Base-by-base conservation (phyloP, 1,140 invertebrate genomes). In the Papilio machaon region DNA sequence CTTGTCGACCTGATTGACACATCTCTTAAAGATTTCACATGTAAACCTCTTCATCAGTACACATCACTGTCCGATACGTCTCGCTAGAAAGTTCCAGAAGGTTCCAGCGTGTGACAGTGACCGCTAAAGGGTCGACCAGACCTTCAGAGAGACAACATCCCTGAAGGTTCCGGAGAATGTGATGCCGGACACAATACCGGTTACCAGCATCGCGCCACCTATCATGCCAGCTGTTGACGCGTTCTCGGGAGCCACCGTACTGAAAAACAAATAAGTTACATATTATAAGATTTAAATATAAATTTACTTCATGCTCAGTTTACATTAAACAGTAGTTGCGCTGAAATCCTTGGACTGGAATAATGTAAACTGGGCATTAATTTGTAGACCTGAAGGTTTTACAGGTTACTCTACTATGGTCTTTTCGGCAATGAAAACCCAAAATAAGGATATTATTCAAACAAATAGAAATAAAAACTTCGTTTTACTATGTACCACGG, bases 151-250 rank as follows among this genome's bases (percentile, higher is more conserved):
- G 0, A 97, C 95, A 47, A 98, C 85, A 84, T 90, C 92, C 6
- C 97, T 97, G 90, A 97, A 95, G 49, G 97, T 84, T 82, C 97
- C 95, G 0, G 97, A 97, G 88, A 98, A 97, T 30, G 97, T 93
- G 46, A 99, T 96, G 11, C 99, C 99, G 67, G 94, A 92, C 82
- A 98, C 97, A 17, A 99, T 98, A 38, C 99, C 99, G 2, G 98
- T 97, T 1, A 99, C 97, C 1, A 99, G 95, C 86, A 97, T 97
- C 19, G 99, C 98, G 2, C 97, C 98, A 46, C 97, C 98, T 92
- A 99, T 98, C 99, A 99, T 99, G 49, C 99, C 99, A 3, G 99
- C 99, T 10, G 97, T 97, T 0, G 97, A 95, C 30, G 98, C 97
- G 91, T 99, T 95, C 85, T 98, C 96, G 0, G 97, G 96, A 64